Conservation (phyloP, 2,888 invertebrate species). For the Trichogramma dendrolimi region DNA sequence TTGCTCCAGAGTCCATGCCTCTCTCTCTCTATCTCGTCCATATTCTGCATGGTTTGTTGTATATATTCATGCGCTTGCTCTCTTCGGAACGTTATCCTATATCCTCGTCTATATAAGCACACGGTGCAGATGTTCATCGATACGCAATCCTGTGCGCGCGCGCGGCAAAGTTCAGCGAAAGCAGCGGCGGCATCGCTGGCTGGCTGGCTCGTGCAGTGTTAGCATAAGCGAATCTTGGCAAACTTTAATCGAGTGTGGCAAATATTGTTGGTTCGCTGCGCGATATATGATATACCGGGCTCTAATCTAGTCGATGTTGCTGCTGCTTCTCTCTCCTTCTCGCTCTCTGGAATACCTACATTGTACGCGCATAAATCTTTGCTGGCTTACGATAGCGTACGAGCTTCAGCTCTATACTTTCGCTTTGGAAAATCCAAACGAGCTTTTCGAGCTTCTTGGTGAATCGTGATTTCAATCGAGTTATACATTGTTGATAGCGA, state of each 20-base stretch:
- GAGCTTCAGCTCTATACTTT: too few relatives aligned
- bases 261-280: constrained; percentile 14
- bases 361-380: too few relatives aligned
- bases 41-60: neutral
- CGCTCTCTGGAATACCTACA: too few relatives aligned
- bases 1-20: neutral
- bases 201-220: neutral
- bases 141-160: constrained; percentile 2
- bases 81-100: neutral
- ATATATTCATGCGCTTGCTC: neutral
- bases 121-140: constrained; percentile 7
- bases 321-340: too few relatives aligned
- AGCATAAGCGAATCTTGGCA: constrained; percentile 21
- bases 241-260: constrained; percentile 22
- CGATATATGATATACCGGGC: neutral
- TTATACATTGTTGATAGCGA: too few relatives aligned
- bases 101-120: neutral
- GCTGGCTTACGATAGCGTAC: too few relatives aligned
- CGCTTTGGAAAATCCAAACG: too few relatives aligned
- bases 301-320: too few relatives aligned
- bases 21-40: neutral
- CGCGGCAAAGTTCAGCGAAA: constrained; percentile 6
- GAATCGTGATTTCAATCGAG: too few relatives aligned
- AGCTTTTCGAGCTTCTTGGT: too few relatives aligned
- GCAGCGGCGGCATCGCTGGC: neutral